A percentile compares a stretch with the other conserved stretches of the same genome.
These are phyloP conservation scores for Heliothis subflexa DNA, from an alignment of 1,140 invertebrate genomes.

Conservation along the genomic window DNA sequence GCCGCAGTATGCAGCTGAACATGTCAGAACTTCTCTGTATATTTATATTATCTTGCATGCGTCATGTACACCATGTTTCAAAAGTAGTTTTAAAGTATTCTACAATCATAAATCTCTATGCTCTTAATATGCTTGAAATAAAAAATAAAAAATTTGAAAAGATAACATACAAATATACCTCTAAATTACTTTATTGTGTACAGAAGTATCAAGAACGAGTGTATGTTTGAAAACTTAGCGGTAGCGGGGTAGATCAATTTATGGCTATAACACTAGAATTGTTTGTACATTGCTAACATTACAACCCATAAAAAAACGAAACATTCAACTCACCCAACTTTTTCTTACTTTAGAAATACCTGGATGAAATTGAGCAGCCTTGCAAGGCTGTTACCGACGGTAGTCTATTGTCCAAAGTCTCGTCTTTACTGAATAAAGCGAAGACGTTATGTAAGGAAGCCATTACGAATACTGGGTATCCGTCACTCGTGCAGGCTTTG, in stretches of 20 bases:
- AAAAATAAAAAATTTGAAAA: background rate
- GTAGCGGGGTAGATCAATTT: conserved; percentile 20
- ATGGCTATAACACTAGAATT: conserved; percentile 8
- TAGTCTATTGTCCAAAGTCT: conserved; percentile 72
- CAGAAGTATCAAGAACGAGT: background rate
- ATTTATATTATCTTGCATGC: too few relatives aligned
- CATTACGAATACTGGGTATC: conserved; percentile 87
- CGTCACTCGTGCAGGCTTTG: conserved; percentile 86
- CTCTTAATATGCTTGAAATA: too few relatives aligned
- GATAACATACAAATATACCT: too few relatives aligned
- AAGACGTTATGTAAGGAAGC: conserved; percentile 88
- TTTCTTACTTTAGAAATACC: conserved; percentile 74
- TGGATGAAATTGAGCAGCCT: conserved; percentile 72
- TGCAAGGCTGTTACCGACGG: conserved; percentile 59
- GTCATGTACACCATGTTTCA: too few relatives aligned
- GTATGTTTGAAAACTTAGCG: conserved; percentile 25
- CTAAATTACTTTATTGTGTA: conserved; percentile 8
- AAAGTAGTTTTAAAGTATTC: too few relatives aligned
- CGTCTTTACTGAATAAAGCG: conserved; percentile 86
- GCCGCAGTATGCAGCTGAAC: too few relatives aligned
- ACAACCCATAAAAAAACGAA: background rate
- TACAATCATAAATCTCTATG: too few relatives aligned
- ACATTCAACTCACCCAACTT: background rate
- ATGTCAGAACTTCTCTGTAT: too few relatives aligned
- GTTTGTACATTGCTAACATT: conserved; percentile 35